A percentile compares a stretch with the other conserved stretches of the same genome.
phyloP scores from a whole-genome alignment of 2,797 vertebrate species.

The Danio kyathit region DNA sequence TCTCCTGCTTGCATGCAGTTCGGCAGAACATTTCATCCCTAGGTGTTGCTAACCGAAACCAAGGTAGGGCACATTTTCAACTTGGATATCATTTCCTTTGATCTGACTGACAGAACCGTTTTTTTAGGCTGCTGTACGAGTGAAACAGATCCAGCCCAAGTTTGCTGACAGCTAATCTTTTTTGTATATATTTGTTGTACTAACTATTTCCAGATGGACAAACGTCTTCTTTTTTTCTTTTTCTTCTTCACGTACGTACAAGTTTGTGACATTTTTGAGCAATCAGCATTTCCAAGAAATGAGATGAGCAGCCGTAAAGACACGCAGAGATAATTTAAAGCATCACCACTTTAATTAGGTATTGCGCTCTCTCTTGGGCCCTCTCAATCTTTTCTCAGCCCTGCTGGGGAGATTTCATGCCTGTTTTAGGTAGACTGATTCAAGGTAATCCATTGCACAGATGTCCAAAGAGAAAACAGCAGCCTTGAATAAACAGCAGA shows the following conservation, averaged over 20 bases:
- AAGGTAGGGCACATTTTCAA: conserved; percentile 91
- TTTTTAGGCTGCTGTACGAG: conserved; percentile 49
- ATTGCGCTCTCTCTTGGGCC: conserved; percentile 53
- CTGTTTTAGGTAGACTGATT: conserved; percentile 66
- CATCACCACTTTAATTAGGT: conserved; percentile 63
- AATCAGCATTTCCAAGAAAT: conserved; percentile 51
- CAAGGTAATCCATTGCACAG: conserved; percentile 65
- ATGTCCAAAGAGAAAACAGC: conserved; percentile 26
- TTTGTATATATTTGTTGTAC: conserved; percentile 49
- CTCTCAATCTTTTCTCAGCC: conserved; percentile 53
- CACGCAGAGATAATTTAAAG: conserved; percentile 51
- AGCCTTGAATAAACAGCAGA: conserved; percentile 7
- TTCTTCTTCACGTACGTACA: conserved; percentile 48
- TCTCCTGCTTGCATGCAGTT: conserved; percentile 95
- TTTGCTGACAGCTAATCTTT: conserved; percentile 43
- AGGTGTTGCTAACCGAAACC: conserved; percentile 99
- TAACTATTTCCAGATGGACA: conserved; percentile 58
- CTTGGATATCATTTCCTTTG: conserved; percentile 79
- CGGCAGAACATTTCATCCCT: conserved; percentile 98
- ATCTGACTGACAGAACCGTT: conserved; percentile 59
- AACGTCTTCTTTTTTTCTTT: conserved; percentile 38
- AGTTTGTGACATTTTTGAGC: conserved; percentile 55
- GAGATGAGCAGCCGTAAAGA: conserved; percentile 52
- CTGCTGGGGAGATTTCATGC: conserved; percentile 54
- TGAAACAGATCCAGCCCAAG: conserved; percentile 49